These are phyloP conservation scores for Micronycteris hirsuta DNA, from an alignment of 2,113 vertebrate species.

Conservation along the genomic window DNA sequence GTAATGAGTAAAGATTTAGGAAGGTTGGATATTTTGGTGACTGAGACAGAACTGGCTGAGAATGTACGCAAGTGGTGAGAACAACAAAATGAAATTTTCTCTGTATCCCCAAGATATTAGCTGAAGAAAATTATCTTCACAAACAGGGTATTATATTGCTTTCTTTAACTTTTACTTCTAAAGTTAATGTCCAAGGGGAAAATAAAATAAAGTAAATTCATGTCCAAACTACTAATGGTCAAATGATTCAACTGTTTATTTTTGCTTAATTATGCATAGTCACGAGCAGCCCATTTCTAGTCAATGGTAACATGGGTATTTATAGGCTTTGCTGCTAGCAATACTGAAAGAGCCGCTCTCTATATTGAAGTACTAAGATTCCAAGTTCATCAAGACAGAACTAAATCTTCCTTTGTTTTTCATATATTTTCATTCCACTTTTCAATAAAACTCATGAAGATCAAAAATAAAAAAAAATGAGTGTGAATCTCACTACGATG, in stretches of 20 bases:
- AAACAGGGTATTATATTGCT: slow-evolving; percentile 28
- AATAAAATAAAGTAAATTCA: neutral
- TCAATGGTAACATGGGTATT: neutral
- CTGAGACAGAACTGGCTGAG: slow-evolving; percentile 83
- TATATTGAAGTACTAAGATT: slow-evolving; percentile 24
- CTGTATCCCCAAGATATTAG: slow-evolving; percentile 39
- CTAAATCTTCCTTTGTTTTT: slow-evolving; percentile 12
- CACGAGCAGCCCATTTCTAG: neutral
- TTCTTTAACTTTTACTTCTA: neutral
- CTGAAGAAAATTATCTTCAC: slow-evolving; percentile 69
- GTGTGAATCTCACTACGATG: no score
- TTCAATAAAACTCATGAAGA: neutral
- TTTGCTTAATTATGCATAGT: slow-evolving; percentile 9
- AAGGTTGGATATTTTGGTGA: slow-evolving; percentile 79
- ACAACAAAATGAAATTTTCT: slow-evolving; percentile 69
- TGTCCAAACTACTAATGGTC: neutral
- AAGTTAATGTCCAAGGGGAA: neutral
- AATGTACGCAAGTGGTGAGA: slow-evolving; percentile 85
- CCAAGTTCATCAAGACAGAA: slow-evolving; percentile 33
- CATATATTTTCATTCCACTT: slow-evolving; percentile 11
- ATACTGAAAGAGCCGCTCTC: slow-evolving; percentile 1
- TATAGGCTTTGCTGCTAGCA: neutral
- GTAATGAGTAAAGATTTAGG: slow-evolving; percentile 82
- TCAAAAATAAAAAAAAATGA: neutral
- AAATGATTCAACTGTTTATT: slow-evolving; percentile 33